Conservation (phyloP, 2,113 vertebrate genomes). For the Carollia perspicillata region DNA sequence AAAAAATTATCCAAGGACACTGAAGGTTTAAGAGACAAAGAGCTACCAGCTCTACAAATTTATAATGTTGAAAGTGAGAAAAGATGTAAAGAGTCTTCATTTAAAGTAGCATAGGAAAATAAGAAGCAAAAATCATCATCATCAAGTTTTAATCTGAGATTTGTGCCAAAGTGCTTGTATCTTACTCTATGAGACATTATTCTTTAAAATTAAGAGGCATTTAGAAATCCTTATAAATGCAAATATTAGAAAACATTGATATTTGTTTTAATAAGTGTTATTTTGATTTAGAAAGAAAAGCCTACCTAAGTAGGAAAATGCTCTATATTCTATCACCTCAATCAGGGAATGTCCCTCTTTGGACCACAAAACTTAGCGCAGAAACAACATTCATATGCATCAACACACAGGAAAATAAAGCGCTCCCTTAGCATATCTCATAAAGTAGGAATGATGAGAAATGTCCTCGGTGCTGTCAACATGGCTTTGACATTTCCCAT, state of each 20-base stretch:
- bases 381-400: not conserved
- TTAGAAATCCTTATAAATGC: not conserved
- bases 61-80: not conserved
- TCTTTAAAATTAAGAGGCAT: not conserved
- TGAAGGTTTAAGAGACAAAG: not conserved
- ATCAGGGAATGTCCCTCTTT: not conserved
- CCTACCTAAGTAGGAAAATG: not conserved
- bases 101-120: not conserved
- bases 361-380: not conserved
- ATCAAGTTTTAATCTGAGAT: conserved; percentile 17
- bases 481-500: not conserved
- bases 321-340: not conserved
- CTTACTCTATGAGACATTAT: not conserved
- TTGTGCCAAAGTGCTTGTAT: not conserved
- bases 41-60: not conserved
- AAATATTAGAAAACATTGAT: not conserved
- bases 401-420: not conserved
- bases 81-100: not conserved
- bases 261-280: not conserved
- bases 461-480: not conserved
- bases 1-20: not conserved
- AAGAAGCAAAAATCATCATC: not conserved
- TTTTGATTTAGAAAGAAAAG: not conserved
- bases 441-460: not conserved
- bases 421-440: not conserved